Conservation (phyloP, 2,888 invertebrate species). For the Drosophila basisetae region DNA sequence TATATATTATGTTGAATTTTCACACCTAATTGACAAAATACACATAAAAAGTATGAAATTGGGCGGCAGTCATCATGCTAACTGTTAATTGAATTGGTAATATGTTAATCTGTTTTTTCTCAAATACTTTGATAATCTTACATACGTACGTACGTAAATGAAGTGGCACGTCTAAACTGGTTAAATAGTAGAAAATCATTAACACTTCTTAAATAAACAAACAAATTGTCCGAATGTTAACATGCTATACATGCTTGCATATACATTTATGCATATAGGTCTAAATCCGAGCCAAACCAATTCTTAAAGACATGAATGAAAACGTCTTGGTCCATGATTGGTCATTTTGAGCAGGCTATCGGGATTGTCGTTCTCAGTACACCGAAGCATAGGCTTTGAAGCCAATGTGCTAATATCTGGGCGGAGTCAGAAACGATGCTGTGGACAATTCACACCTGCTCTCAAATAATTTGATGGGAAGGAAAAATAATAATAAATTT, state of each 20-base stretch:
- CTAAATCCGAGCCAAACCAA: constrained; percentile 7
- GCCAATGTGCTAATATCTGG: constrained; percentile 57
- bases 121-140: constrained; percentile 24
- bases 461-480: constrained; percentile 11
- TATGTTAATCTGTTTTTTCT: constrained; percentile 13
- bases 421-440: constrained; percentile 65
- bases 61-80: constrained; percentile 16
- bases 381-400: not conserved
- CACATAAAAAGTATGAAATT: constrained; percentile 22
- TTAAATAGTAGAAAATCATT: constrained; percentile 39
- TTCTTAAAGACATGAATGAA: constrained; percentile 21
- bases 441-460: constrained; percentile 23
- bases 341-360: constrained; percentile 20
- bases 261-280: not conserved
- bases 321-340: constrained; percentile 31
- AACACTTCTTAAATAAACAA: constrained; percentile 40
- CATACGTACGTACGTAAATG: constrained; percentile 18
- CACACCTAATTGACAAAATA: constrained; percentile 38
- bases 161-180: constrained; percentile 23
- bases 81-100: constrained; percentile 12
- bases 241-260: not conserved
- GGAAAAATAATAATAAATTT: constrained; percentile 12
- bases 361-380: constrained; percentile 36
- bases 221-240: constrained; percentile 22
- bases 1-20: constrained; percentile 13